Evolutionary conservation across 2,888 invertebrate genomes (phyloP).

Genomic region (Mythimna ferrago): DNA sequence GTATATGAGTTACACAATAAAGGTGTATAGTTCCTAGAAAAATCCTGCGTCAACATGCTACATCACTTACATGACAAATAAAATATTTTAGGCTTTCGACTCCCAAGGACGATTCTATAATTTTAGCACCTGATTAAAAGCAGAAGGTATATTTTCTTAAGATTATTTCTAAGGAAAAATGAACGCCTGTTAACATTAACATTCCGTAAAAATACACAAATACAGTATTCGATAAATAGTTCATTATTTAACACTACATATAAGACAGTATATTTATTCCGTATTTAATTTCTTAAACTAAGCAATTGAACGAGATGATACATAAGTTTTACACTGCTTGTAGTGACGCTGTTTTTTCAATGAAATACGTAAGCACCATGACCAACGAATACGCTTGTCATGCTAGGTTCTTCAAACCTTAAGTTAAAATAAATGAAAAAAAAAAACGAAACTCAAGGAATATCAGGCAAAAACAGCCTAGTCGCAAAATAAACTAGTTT

Average conservation of each 20-base stretch:
- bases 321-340: not conserved
- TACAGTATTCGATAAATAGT: slow-evolving; percentile 30
- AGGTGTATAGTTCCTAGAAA: slow-evolving; percentile 12
- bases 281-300: slow-evolving; percentile 1
- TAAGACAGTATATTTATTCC: slow-evolving; percentile 15
- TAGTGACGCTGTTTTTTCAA: too few species aligned
- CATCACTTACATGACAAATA: slow-evolving; percentile 25
- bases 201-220: slow-evolving; percentile 22
- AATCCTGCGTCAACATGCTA: slow-evolving; percentile 25
- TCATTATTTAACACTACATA: slow-evolving; percentile 8
- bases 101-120: slow-evolving; percentile 17
- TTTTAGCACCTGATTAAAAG: slow-evolving; percentile 54
- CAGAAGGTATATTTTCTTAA: slow-evolving; percentile 41
- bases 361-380: too few species aligned
- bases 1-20: slow-evolving; percentile 24
- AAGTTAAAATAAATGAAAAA: too few species aligned
- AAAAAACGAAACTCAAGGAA: too few species aligned
- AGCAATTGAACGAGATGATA: not conserved
- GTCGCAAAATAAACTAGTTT: too few species aligned
- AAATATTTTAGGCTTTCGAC: slow-evolving; percentile 28
- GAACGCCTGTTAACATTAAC: slow-evolving; percentile 8
- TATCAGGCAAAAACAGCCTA: too few species aligned
- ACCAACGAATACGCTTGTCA: too few species aligned
- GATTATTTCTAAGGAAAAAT: slow-evolving; percentile 23
- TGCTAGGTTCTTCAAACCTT: too few species aligned